A percentile compares a stretch with the other conserved stretches of the same genome.
phyloP scores from a whole-genome alignment of 1,140 invertebrate species.

The Leptinotarsa texana region DNA sequence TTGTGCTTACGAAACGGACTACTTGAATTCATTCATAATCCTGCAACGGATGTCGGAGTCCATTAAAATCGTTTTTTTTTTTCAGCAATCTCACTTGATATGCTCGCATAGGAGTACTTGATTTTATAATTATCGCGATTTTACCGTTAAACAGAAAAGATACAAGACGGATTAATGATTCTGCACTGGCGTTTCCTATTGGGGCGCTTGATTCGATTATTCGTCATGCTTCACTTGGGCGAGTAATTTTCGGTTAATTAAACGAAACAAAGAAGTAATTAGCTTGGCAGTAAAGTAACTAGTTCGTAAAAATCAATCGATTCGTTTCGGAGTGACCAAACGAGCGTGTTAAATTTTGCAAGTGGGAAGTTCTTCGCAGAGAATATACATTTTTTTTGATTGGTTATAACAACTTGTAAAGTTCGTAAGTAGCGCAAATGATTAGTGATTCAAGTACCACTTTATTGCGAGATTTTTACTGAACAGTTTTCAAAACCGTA shows the following conservation, averaged over 20 bases:
- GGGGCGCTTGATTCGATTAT: constrained; percentile 1
- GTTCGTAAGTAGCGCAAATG: too few relatives aligned
- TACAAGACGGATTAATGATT: background rate
- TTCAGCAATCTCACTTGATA: background rate
- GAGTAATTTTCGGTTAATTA: constrained; percentile 1
- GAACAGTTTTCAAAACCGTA: too few relatives aligned
- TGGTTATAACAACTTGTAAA: too few relatives aligned
- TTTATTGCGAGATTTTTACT: too few relatives aligned
- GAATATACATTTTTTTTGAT: too few relatives aligned
- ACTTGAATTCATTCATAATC: constrained; percentile 3
- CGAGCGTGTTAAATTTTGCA: too few relatives aligned
- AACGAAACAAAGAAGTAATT: background rate
- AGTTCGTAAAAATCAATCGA: constrained; percentile 1
- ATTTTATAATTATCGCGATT: constrained; percentile 8
- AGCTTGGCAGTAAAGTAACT: background rate
- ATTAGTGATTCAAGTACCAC: too few relatives aligned
- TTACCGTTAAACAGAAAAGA: constrained; percentile 6
- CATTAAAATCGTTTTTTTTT: constrained; percentile 5
- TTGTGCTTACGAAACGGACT: background rate
- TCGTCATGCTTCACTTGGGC: constrained; percentile 5
- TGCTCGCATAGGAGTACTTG: background rate
- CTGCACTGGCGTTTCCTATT: constrained; percentile 3
- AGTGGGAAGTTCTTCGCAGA: too few relatives aligned
- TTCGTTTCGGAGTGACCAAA: background rate
- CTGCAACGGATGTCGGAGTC: background rate